Evolutionary conservation across 2,888 invertebrate species (phyloP).

Genomic region (Germaria angustata): DNA sequence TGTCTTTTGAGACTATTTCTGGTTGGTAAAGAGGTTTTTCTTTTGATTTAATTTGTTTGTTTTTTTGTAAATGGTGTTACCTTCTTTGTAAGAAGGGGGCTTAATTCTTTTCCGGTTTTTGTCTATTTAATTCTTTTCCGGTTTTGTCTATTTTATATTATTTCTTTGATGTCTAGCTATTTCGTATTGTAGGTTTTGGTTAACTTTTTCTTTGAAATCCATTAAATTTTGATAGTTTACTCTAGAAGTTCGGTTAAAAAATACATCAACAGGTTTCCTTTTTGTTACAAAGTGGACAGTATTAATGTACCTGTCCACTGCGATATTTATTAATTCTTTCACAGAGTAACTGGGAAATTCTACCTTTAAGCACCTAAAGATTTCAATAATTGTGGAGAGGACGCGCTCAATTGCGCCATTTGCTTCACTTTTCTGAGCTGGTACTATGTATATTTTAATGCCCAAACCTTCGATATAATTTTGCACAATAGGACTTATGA

Average conservation of each 20-base stretch:
- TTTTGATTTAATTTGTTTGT: neutral
- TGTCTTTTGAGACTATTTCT: neutral
- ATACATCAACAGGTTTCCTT: neutral
- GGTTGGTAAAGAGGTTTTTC: no score
- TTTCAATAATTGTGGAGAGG: neutral
- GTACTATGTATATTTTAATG: slow-evolving; percentile 41
- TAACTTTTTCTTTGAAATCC: no score
- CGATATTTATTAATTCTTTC: no score
- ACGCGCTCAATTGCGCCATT: no score
- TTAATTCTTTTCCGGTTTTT: neutral
- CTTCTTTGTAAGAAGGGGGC: neutral
- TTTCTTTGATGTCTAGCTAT: neutral
- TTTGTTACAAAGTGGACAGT: slow-evolving; percentile 2
- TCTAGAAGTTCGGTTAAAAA: slow-evolving; percentile 5
- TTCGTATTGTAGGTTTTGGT: neutral
- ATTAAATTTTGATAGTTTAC: neutral
- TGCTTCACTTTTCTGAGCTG: neutral
- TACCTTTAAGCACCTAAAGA: neutral
- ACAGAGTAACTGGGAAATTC: neutral
- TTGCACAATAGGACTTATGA: neutral
- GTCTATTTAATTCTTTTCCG: neutral
- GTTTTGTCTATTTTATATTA: neutral
- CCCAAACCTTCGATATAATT: no score
- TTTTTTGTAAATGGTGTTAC: neutral
- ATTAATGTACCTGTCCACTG: neutral